phyloP scores from a whole-genome alignment of 2,113 vertebrate genomes.

The Dryoscopus gambensis region DNA sequence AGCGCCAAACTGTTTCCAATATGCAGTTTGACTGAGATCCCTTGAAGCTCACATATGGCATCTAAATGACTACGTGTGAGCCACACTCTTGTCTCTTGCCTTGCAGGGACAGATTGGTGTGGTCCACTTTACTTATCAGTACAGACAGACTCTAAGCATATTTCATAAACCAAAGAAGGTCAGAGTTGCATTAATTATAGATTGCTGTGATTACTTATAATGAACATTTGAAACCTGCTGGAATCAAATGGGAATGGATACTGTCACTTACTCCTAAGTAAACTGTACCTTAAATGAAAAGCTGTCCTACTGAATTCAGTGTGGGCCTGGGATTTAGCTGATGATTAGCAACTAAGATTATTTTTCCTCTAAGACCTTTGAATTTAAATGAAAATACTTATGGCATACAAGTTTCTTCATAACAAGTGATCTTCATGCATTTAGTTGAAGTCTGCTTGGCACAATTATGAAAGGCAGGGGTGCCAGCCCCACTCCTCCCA shows the following conservation, averaged over 20 bases:
- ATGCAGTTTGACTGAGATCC: not conserved
- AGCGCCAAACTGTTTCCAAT: not conserved
- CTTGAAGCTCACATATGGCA: not conserved
- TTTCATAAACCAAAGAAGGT: not conserved
- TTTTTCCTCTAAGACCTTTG: not conserved
- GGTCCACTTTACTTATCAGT: not conserved
- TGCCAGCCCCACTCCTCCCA: not conserved
- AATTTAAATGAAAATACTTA: not conserved
- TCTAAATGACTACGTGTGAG: not conserved
- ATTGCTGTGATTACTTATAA: not conserved
- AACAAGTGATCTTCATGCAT: not conserved
- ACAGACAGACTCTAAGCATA: not conserved
- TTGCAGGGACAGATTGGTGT: not conserved
- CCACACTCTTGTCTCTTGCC: not conserved
- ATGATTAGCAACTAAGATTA: not conserved
- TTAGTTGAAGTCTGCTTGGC: not conserved
- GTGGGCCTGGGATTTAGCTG: not conserved
- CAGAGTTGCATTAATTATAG: not conserved
- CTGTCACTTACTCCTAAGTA: not conserved
- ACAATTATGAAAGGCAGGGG: not conserved
- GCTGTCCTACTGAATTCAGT: not conserved
- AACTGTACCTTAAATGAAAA: not conserved
- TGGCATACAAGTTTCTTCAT: rapidly evolving
- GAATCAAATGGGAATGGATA: not conserved
- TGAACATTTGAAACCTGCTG: not conserved